A percentile compares a stretch with the other conserved stretches of the same genome.
Conservation (phyloP, 1,140 invertebrate genomes). For the Drosophila kurseongensis region DNA sequence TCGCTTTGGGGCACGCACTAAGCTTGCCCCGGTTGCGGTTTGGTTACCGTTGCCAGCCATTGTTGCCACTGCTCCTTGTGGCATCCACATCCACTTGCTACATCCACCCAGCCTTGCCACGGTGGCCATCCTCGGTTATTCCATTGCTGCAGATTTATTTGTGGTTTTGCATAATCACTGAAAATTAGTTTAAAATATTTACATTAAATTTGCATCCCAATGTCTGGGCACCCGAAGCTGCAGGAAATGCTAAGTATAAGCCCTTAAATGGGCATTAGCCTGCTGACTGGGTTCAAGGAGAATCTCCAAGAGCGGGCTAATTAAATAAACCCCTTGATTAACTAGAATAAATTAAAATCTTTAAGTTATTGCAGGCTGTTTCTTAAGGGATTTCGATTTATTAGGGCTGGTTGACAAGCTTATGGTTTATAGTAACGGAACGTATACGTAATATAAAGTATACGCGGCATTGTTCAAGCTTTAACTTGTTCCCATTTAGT, state of each 20-base stretch:
- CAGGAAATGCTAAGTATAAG: conserved; percentile 37
- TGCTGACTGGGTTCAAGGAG: conserved; percentile 1
- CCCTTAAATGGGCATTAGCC: conserved; percentile 41
- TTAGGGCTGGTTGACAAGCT: neutral
- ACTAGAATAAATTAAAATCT: conserved; percentile 17
- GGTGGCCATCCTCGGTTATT: conserved; percentile 42
- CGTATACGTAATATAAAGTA: neutral
- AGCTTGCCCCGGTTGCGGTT: conserved; percentile 45
- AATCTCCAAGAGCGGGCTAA: conserved; percentile 11
- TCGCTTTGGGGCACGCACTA: conserved; percentile 53
- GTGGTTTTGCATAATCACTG: conserved; percentile 81
- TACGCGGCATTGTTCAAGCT: neutral
- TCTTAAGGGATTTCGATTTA: neutral
- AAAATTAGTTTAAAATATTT: conserved; percentile 82
- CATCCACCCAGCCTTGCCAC: neutral
- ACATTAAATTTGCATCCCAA: conserved; percentile 78
- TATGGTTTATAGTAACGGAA: too few relatives aligned
- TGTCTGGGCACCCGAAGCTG: conserved; percentile 36
- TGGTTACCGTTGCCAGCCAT: conserved; percentile 36
- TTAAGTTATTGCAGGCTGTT: neutral
- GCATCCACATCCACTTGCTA: conserved; percentile 6
- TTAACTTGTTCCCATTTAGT: too few relatives aligned
- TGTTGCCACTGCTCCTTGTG: conserved; percentile 22
- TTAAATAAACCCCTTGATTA: conserved; percentile 28
- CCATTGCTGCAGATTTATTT: conserved; percentile 80